phyloP scores from a whole-genome alignment of 2,797 vertebrate genomes.

The Sebastes matsubarae region DNA sequence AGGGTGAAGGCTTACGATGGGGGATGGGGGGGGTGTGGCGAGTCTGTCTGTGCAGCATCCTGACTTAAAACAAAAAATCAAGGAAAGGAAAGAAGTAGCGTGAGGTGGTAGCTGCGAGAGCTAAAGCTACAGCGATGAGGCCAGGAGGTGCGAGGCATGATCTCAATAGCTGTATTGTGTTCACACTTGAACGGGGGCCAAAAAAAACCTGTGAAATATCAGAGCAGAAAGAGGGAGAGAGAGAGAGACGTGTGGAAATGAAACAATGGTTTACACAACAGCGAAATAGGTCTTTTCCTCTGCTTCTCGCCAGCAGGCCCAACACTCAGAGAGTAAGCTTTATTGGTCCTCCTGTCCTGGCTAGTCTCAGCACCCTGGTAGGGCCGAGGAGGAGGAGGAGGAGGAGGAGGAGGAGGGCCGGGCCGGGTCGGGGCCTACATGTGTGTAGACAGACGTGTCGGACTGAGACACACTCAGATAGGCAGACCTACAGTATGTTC shows the following conservation, averaged over 20 bases:
- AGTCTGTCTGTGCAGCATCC: constrained; percentile 12
- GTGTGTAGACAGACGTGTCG: constrained; percentile 19
- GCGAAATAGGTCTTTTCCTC: constrained; percentile 78
- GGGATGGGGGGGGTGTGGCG: not conserved
- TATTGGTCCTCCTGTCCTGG: constrained; percentile 68
- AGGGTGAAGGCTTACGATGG: constrained; percentile 53
- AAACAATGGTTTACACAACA: constrained; percentile 85
- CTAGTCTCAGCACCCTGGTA: constrained; percentile 57
- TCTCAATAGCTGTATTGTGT: constrained; percentile 84
- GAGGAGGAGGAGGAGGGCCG: constrained; percentile 1
- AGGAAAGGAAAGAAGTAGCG: constrained; percentile 15
- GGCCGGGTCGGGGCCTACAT: constrained; percentile 12
- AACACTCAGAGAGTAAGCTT: constrained; percentile 58
- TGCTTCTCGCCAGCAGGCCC: constrained; percentile 64
- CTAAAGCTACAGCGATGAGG: constrained; percentile 24
- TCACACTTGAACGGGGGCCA: constrained; percentile 78
- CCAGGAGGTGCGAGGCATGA: constrained; percentile 69
- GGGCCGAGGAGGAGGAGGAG: constrained; percentile 25
- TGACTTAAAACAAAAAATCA: constrained; percentile 26
- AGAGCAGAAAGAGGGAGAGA: constrained; percentile 60
- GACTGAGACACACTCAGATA: constrained; percentile 15
- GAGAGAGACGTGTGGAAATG: constrained; percentile 73
- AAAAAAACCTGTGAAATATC: constrained; percentile 80
- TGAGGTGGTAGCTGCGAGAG: constrained; percentile 57
- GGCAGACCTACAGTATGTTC: constrained; percentile 4